Evolutionary conservation across 2,888 invertebrate species (phyloP), one percentile per base, ranked within the genome.

Genomic region (Helleia helle): DNA sequence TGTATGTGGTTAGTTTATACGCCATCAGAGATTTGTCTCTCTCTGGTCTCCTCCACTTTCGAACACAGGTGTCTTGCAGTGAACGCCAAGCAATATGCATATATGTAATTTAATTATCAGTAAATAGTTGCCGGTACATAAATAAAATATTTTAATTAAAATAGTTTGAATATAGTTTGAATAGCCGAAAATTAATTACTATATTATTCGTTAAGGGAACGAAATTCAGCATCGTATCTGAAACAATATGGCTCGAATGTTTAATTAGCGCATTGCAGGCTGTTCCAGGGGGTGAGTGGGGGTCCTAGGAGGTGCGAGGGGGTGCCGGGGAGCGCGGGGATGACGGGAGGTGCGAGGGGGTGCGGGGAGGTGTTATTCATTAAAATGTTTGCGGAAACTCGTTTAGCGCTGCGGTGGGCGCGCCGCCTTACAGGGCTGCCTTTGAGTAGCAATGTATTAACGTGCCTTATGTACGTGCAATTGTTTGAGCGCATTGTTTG

Each of bases 301-400:
- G 30, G 44, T 40, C 52, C 44, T 49, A 46, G 45, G 30, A n/a
- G 26, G 9, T 72, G 80, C 76, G 66, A 72, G 66, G 64, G 62
- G 56, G 44, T 44, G 47, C 54, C 58, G 51, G 48, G 51, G 49
- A 49, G 49, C 46, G 53, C 58, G 50, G 47, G 51, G 49, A n/a
- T n/a, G n/a, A n/a, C n/a, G n/a, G 48, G 51, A 49, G 49, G 49
- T 46, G 53, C 58, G 50, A 47, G 51, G 49, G 49, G 49, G 47
- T 41, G 49, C 50, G 55, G 63, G 72, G 71, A 67, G 77, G 83
- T 77, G 76, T 79, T 83, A 80, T 83, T 84, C 81, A 84, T 83
- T 84, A 81, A 80, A 83, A 83, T 80, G 84, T 79, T 83, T 80
- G 81, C 71, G 77, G 81, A 80, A 83, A 83, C 83, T 81, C 83